phyloP scores from a whole-genome alignment of 2,888 invertebrate species.

The Steinernema hermaphroditum region DNA sequence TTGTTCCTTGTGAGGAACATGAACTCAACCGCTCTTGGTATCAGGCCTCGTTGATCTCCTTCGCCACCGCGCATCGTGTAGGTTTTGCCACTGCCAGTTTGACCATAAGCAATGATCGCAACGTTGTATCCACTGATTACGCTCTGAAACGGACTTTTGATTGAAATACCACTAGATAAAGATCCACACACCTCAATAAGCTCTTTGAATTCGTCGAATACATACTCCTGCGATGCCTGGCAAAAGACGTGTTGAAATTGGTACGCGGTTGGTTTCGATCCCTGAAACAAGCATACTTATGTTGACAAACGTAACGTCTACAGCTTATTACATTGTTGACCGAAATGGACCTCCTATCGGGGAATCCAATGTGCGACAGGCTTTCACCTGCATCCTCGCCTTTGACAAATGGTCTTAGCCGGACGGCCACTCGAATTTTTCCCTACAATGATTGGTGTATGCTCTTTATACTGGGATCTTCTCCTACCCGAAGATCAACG shows the following conservation, averaged over 20 bases:
- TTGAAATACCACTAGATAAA: not conserved
- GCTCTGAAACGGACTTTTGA: constrained; percentile 31
- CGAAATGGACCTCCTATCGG: constrained; percentile 34
- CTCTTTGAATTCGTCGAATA: constrained; percentile 47
- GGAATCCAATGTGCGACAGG: constrained; percentile 38
- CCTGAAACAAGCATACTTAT: not conserved
- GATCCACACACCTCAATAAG: constrained; percentile 25
- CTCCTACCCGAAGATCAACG: constrained; percentile 43
- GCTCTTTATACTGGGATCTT: no score
- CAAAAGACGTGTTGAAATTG: constrained; percentile 48
- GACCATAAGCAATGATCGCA: constrained; percentile 51
- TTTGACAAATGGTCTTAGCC: constrained; percentile 43
- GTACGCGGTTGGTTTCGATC: constrained; percentile 32
- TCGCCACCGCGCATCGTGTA: constrained; percentile 54
- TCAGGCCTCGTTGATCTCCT: constrained; percentile 40
- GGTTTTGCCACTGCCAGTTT: constrained; percentile 56
- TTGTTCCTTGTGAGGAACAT: constrained; percentile 40
- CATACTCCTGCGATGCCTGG: constrained; percentile 37
- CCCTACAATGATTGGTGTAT: no score
- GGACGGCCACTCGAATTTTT: constrained; percentile 47
- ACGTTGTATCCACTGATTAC: constrained; percentile 54
- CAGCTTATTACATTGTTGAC: constrained; percentile 19
- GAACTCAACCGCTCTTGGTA: constrained; percentile 45
- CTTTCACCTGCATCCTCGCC: constrained; percentile 31
- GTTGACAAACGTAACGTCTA: not conserved